Evolutionary conservation across 2,888 invertebrate species (phyloP).

Genomic region (Plusia festucae): DNA sequence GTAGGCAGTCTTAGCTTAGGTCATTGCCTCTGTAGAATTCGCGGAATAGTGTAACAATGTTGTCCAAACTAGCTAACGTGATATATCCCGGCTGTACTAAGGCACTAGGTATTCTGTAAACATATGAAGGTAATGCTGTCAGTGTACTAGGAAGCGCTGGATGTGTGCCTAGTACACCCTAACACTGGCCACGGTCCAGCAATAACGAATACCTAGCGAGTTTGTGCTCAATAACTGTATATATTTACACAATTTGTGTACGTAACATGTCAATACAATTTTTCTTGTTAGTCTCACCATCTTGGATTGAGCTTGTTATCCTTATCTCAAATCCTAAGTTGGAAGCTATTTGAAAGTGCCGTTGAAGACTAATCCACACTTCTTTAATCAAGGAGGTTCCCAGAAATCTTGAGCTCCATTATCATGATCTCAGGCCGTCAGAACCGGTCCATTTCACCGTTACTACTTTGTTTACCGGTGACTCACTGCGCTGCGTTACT

Average conservation of each 20-base stretch:
- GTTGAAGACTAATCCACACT: conserved; percentile 20
- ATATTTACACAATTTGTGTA: conserved; percentile 48
- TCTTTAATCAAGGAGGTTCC: conserved; percentile 44
- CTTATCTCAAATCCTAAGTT: conserved; percentile 18
- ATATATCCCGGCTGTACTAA: conserved; percentile 64
- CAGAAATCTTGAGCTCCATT: conserved; percentile 45
- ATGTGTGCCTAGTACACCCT: conserved; percentile 74
- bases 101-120: conserved; percentile 71
- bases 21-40: conserved; percentile 66
- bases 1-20: conserved; percentile 51
- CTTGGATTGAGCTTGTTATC: background rate
- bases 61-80: conserved; percentile 46
- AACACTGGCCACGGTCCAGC: conserved; percentile 77
- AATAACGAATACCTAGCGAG: conserved; percentile 58
- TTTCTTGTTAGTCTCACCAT: conserved; percentile 20
- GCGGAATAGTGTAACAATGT: conserved; percentile 63
- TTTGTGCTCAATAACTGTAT: conserved; percentile 55
- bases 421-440: conserved; percentile 46
- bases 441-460: conserved; percentile 59
- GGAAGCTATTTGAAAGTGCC: conserved; percentile 20
- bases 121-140: conserved; percentile 74
- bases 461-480: conserved; percentile 53
- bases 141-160: conserved; percentile 84
- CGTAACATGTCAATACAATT: conserved; percentile 40
- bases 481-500: conserved; percentile 48